Conservation (phyloP, 37 sponge, comb jelly and placozoan species). For the Agelas oroides region DNA sequence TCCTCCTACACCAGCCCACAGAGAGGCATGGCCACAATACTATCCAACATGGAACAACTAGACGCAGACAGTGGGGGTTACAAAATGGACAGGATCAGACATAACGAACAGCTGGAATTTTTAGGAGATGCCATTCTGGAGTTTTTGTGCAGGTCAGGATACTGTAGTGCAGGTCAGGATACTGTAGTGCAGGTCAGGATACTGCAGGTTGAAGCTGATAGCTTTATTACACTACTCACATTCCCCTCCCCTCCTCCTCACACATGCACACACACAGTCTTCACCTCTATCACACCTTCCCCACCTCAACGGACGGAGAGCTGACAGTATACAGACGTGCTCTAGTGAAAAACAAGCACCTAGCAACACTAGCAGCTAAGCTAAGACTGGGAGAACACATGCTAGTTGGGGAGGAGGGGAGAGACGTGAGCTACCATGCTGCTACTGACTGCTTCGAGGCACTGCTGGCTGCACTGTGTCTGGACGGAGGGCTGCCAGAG, state of each 20-base stretch:
- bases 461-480: slow-evolving; percentile 69
- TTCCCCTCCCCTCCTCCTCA: neutral
- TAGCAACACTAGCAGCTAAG: slow-evolving; percentile 39
- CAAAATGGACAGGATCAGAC: slow-evolving; percentile 11
- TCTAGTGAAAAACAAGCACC: slow-evolving; percentile 69
- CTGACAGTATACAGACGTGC: slow-evolving; percentile 42
- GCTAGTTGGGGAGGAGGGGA: neutral
- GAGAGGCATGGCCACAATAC: neutral
- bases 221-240: neutral
- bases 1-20: neutral
- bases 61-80: neutral
- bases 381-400: slow-evolving; percentile 20
- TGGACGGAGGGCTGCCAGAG: slow-evolving; percentile 57
- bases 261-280: slow-evolving; percentile 20
- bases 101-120: slow-evolving; percentile 80
- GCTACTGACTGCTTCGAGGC: slow-evolving; percentile 66
- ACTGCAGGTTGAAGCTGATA: neutral
- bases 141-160: slow-evolving; percentile 67
- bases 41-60: neutral
- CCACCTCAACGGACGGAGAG: slow-evolving; percentile 52
- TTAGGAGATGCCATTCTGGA: slow-evolving; percentile 86
- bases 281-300: slow-evolving; percentile 71
- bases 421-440: slow-evolving; percentile 1
- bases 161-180: slow-evolving; percentile 21
- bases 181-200: slow-evolving; percentile 21